phyloP scores from a whole-genome alignment of 2,797 vertebrate genomes.

The Xenopus petersii region DNA sequence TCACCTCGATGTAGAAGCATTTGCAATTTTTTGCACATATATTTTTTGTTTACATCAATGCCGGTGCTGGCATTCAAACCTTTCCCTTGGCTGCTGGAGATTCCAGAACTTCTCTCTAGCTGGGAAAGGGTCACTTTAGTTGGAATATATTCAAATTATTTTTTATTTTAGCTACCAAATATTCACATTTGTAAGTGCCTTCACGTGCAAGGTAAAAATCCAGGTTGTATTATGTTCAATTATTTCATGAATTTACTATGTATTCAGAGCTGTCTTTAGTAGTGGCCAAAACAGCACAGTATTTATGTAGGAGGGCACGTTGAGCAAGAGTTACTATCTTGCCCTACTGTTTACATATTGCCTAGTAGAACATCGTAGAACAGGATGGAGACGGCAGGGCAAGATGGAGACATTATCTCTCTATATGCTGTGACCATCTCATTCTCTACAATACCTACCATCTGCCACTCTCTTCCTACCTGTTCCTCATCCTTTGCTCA shows the following conservation, averaged over 20 bases:
- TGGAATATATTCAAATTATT: background rate
- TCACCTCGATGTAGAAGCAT: conserved; percentile 25
- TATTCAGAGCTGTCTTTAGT: too few species aligned
- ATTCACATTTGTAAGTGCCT: conserved; percentile 59
- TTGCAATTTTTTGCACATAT: conserved; percentile 43
- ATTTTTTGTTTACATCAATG: conserved; percentile 42
- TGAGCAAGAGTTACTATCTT: too few species aligned
- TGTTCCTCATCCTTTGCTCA: too few species aligned
- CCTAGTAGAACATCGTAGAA: too few species aligned
- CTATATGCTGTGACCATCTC: too few species aligned
- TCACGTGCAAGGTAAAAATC: conserved; percentile 51
- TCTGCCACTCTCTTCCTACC: too few species aligned
- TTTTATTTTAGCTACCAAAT: conserved; percentile 34
- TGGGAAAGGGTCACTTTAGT: conserved; percentile 52
- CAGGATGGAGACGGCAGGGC: too few species aligned
- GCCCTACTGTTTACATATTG: too few species aligned
- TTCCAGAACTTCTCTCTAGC: conserved; percentile 39
- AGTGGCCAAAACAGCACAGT: too few species aligned
- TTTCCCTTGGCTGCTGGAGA: conserved; percentile 6
- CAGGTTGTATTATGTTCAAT: conserved; percentile 38
- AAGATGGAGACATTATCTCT: too few species aligned
- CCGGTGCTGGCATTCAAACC: conserved; percentile 37
- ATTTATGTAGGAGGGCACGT: too few species aligned
- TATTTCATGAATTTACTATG: conserved; percentile 12
- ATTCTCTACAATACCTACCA: too few species aligned